Evolutionary conservation across 1,140 invertebrate species (phyloP).

Genomic region (Berghia stephanieae): DNA sequence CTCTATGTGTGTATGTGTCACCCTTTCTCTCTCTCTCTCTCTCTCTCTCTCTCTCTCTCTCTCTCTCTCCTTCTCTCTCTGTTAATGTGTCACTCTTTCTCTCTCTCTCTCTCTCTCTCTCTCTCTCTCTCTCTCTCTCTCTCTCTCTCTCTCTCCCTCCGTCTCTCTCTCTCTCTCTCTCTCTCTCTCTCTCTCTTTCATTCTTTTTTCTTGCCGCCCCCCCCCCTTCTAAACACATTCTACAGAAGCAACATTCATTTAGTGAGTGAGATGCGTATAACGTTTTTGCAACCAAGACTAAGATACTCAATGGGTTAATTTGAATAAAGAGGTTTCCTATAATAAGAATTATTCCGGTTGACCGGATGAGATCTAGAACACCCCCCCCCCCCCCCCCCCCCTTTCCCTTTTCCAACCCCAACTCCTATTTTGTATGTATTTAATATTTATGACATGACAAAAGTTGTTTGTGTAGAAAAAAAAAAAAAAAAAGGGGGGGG

Average conservation of each 20-base stretch:
- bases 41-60: neutral
- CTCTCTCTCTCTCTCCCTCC: no score
- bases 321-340: neutral
- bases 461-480: no score
- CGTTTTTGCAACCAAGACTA: neutral
- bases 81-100: neutral
- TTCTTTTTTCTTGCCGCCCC: no score
- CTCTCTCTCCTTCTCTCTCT: neutral
- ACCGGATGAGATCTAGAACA: neutral
- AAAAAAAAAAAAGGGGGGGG: no score
- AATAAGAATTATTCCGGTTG: neutral
- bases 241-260: no score
- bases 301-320: neutral
- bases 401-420: neutral
- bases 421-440: neutral
- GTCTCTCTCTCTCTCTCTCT: no score
- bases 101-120: slow-evolving; percentile 11
- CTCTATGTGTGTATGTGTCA: no score
- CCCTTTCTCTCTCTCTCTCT: neutral
- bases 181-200: no score
- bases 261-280: neutral
- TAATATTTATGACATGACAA: slow-evolving; percentile 4
- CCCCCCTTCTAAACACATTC: no score
- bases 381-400: neutral
- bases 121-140: slow-evolving; percentile 8